Percentiles rank a stretch among this genome's conserved stretches.
phyloP scores from a whole-genome alignment of 1,140 invertebrate genomes.

The Zaprionus camerounensis region DNA sequence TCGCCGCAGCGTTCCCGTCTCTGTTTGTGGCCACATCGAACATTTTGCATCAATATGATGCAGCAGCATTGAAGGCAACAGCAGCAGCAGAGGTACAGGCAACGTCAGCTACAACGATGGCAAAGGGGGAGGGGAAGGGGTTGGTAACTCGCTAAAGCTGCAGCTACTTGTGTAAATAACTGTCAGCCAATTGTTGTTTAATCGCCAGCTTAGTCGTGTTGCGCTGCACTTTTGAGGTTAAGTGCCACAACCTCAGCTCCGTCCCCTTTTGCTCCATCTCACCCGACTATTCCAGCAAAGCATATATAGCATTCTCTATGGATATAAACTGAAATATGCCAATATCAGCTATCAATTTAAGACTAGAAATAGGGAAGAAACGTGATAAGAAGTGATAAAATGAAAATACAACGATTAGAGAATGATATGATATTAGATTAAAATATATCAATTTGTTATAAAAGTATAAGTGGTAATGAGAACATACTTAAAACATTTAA shows the following conservation, averaged over 20 bases:
- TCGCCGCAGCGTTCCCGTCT: neutral
- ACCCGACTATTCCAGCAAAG: neutral
- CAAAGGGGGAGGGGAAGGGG: neutral
- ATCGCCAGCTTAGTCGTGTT: slow-evolving; percentile 71
- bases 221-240: slow-evolving; percentile 66
- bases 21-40: slow-evolving; percentile 24
- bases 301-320: too few species aligned
- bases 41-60: slow-evolving; percentile 32
- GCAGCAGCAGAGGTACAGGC: neutral
- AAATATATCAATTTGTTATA: too few species aligned
- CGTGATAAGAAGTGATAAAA: neutral
- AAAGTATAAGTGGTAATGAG: too few species aligned
- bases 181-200: slow-evolving; percentile 83
- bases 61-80: neutral
- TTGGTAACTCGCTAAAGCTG: slow-evolving; percentile 15
- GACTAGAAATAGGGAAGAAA: neutral
- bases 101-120: neutral
- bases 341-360: neutral
- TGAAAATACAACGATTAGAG: neutral
- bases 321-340: neutral
- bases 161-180: slow-evolving; percentile 81
- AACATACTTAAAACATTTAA: too few species aligned
- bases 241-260: slow-evolving; percentile 39
- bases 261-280: neutral
- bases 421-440: neutral